Evolutionary conservation across 2,888 invertebrate species (phyloP).

Genomic region (Capitulum mitella): DNA sequence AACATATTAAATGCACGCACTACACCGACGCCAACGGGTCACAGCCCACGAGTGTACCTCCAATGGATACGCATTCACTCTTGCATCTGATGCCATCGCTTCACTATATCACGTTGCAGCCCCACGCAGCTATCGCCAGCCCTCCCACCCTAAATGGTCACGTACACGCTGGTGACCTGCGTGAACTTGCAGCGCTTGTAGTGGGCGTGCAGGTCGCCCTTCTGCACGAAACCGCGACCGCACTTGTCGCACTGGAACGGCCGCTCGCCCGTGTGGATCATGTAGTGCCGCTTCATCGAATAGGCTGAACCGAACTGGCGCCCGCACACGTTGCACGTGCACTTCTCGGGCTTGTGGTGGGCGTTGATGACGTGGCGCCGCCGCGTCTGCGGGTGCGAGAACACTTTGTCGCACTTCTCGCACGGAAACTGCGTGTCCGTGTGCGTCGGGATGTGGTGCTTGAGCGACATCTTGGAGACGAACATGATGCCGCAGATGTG

Average conservation of each 20-base stretch:
- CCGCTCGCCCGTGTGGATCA: slow-evolving; percentile 36
- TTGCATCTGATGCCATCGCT: too few species aligned
- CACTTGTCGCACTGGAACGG: slow-evolving; percentile 36
- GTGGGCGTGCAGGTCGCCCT: slow-evolving; percentile 35
- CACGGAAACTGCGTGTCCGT: slow-evolving; percentile 1
- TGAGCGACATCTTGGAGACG: slow-evolving; percentile 12
- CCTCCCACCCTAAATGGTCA: neutral
- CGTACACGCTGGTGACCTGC: neutral
- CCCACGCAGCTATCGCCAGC: too few species aligned
- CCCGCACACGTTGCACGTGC: slow-evolving; percentile 34
- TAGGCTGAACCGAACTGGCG: slow-evolving; percentile 36
- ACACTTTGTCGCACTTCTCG: neutral
- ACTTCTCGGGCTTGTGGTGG: slow-evolving; percentile 4
- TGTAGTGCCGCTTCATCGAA: slow-evolving; percentile 34
- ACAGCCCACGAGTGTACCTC: too few species aligned
- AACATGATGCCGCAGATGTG: slow-evolving; percentile 18
- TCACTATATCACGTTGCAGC: too few species aligned
- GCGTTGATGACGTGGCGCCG: slow-evolving; percentile 14
- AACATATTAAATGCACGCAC: too few species aligned
- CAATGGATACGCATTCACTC: too few species aligned
- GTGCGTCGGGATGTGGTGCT: slow-evolving; percentile 17
- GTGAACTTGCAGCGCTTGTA: slow-evolving; percentile 29
- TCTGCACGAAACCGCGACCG: slow-evolving; percentile 35
- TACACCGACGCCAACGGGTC: too few species aligned
- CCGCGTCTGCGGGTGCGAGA: slow-evolving; percentile 23